Evolutionary conservation across 2,888 invertebrate species (phyloP), one percentile per base, ranked within the genome.

Genomic region (Terebella lapidaria): DNA sequence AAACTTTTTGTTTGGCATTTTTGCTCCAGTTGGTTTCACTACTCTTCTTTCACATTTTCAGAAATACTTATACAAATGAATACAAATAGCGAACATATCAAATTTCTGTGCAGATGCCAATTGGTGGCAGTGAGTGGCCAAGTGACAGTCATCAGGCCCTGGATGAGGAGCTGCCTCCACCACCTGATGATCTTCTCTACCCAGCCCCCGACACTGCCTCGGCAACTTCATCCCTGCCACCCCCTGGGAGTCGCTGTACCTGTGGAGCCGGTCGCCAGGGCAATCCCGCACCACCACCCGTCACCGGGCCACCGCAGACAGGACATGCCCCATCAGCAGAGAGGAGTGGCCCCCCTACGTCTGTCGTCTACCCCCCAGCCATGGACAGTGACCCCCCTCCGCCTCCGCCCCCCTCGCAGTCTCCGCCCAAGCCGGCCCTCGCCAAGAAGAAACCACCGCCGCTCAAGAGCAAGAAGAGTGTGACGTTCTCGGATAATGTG

Each of bases 401-500:
- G n/a, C 42, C 42, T 35, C 10, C 42, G 10, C 10, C n/a, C 10
- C 49, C 49, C 5, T 24, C 15, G 18, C 22, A 15, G n/a, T n/a
- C 49, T 22, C 49, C 49, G 18, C 5, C 49, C 15, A 49, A 49
- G 24, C 49, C 49, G 24, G 22, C 49, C 5, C 49, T 49, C n/a
- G 5, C 49, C 24, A 49, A 49, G 49, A 15, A 5, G 49, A n/a
- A 22, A 5, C 25, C 25, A 15, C 5, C 5, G 27, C 5, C 26
- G 27, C 53, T 59, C 53, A 62, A 67, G 25, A 68, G 71, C 3
- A 60, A 71, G 3, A 94, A 94, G 80, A 92, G 91, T 60, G 94
- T 94, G 2, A 93, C 94, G 0, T 94, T 94, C 81, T 94, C 93
- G 74, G 94, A 94, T 78, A 92, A 94, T 81, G 92, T 94, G 0